A percentile compares a stretch with the other conserved stretches of the same genome.
phyloP scores from a whole-genome alignment of 35 echinoderm and acorn worm genomes.

The Lytechinus variegatus region DNA sequence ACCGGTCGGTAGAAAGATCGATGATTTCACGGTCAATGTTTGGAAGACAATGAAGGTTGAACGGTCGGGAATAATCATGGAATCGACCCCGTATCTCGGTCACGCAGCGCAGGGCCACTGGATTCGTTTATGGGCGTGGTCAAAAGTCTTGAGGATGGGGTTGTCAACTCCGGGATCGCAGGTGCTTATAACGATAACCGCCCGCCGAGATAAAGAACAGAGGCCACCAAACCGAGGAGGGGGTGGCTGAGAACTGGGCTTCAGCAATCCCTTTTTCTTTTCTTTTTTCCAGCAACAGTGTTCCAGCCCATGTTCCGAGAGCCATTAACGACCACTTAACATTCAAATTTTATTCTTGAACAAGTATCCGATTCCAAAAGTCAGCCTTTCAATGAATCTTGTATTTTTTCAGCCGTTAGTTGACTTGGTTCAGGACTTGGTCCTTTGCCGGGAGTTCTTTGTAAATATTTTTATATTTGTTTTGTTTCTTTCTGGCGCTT shows the following conservation, averaged over 20 bases:
- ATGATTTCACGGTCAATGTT: background rate
- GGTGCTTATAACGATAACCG: background rate
- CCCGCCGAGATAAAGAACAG: background rate
- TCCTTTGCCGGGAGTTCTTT: too few species aligned
- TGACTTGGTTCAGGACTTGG: too few species aligned
- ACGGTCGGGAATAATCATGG: background rate
- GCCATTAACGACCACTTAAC: too few species aligned
- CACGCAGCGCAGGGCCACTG: background rate
- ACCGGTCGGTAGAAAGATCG: background rate
- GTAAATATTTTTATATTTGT: too few species aligned
- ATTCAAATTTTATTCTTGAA: too few species aligned
- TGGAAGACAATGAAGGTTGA: background rate
- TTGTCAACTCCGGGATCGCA: background rate
- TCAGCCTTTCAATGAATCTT: too few species aligned
- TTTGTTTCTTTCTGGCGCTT: too few species aligned
- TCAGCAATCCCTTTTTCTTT: too few species aligned
- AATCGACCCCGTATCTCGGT: background rate
- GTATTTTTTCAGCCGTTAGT: too few species aligned
- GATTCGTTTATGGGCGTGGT: background rate
- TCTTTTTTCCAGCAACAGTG: background rate
- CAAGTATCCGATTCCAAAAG: too few species aligned
- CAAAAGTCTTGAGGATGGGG: background rate
- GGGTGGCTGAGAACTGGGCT: too few species aligned
- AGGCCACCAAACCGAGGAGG: background rate
- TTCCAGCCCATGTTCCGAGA: too few species aligned